Conservation (phyloP, 2,888 invertebrate species). For the Ophonus ardosiacus region DNA sequence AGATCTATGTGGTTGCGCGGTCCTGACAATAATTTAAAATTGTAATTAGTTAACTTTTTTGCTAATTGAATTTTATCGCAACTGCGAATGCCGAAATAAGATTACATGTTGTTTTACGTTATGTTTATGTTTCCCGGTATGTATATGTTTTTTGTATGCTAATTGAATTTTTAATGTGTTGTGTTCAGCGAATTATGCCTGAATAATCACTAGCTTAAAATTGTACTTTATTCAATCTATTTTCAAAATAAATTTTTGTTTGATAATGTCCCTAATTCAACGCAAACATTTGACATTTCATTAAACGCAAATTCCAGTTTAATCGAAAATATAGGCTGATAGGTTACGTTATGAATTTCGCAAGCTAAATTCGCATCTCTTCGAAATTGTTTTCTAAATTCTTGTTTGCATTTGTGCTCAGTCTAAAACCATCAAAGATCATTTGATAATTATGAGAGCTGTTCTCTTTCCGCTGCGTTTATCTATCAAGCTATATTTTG, state of each 20-base stretch:
- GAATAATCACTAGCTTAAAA: slow-evolving; percentile 25
- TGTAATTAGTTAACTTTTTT: slow-evolving; percentile 37
- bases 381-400: not conserved
- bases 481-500: no score
- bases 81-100: slow-evolving; percentile 27
- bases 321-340: not conserved
- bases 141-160: slow-evolving; percentile 27
- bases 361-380: not conserved
- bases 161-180: slow-evolving; percentile 48
- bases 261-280: not conserved
- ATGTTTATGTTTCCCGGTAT: slow-evolving; percentile 32
- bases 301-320: not conserved
- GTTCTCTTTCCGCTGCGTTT: no score
- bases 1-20: slow-evolving; percentile 9
- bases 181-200: not conserved
- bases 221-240: slow-evolving; percentile 16
- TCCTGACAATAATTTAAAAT: slow-evolving; percentile 19
- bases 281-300: not conserved
- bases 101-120: slow-evolving; percentile 28
- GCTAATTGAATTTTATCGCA: slow-evolving; percentile 23
- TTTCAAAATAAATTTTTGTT: slow-evolving; percentile 22
- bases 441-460: no score
- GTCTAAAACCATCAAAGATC: no score
- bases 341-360: not conserved
- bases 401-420: not conserved